Evolutionary conservation across 2,888 invertebrate species (phyloP).

Genomic region (Leucophenga montana): DNA sequence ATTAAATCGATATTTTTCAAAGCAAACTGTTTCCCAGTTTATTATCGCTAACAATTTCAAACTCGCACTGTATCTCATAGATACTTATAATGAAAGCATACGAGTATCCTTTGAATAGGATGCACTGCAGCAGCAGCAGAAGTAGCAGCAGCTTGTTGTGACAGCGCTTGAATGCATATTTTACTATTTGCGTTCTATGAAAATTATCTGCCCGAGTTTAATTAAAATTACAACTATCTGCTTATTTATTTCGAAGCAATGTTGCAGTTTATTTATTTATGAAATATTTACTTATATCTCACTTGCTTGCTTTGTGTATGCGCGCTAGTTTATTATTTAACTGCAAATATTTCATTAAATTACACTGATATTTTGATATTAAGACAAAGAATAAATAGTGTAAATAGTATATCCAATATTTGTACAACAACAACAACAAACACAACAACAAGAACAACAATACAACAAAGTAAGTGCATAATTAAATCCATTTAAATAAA

Average conservation of each 20-base stretch:
- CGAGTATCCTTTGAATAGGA: neutral
- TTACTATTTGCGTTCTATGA: neutral
- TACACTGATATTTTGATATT: neutral
- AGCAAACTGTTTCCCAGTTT: neutral
- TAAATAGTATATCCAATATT: too few relatives aligned
- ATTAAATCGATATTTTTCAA: constrained; percentile 28
- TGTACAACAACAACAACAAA: too few relatives aligned
- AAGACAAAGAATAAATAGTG: too few relatives aligned
- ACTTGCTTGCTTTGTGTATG: neutral
- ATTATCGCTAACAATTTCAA: neutral
- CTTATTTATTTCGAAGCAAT: neutral
- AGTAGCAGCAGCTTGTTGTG: constrained; percentile 8
- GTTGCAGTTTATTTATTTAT: neutral
- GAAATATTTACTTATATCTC: too few relatives aligned
- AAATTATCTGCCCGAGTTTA: constrained; percentile 52
- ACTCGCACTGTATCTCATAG: too few relatives aligned
- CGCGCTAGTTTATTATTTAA: neutral
- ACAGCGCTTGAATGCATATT: neutral
- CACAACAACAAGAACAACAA: too few relatives aligned
- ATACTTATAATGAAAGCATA: too few relatives aligned
- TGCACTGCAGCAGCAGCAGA: neutral
- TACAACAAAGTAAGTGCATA: too few relatives aligned
- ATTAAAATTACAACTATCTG: constrained; percentile 63
- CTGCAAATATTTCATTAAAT: constrained; percentile 8
- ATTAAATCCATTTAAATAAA: too few relatives aligned